A percentile compares a stretch with the other conserved stretches of the same genome.
Conservation (phyloP, 2,888 invertebrate species). For the Synergus laeviventris region DNA sequence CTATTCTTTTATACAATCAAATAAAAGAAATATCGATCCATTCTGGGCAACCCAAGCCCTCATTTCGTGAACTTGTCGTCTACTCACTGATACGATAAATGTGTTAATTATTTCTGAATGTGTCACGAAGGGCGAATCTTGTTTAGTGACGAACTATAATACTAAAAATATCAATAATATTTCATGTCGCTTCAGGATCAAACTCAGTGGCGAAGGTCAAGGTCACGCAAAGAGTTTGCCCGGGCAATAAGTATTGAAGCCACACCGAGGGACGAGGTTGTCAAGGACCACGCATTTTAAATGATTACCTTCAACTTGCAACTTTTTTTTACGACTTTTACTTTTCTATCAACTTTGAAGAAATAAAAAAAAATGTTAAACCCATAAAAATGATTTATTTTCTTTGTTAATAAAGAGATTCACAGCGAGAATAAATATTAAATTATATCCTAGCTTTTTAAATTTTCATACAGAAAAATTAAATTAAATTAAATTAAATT, state of each 20-base stretch:
- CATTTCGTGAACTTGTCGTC: not conserved
- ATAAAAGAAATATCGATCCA: not conserved
- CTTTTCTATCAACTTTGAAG: not conserved
- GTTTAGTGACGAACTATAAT: not conserved
- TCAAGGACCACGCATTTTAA: constrained; percentile 2
- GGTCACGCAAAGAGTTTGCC: constrained; percentile 20
- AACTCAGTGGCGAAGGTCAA: constrained; percentile 26
- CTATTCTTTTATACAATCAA: not conserved
- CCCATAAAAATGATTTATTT: not conserved
- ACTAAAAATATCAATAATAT: not conserved
- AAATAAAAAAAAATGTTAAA: not conserved
- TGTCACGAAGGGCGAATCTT: not conserved
- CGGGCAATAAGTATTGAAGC: constrained; percentile 24
- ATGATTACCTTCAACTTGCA: constrained; percentile 11
- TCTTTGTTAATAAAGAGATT: not conserved
- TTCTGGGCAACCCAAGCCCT: not conserved
- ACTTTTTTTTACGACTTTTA: not conserved
- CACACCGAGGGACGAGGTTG: not conserved
- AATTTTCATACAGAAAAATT: not conserved
- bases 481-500: no score
- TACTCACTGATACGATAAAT: not conserved
- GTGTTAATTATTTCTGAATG: not conserved
- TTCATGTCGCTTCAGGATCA: not conserved
- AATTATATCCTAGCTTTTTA: not conserved
- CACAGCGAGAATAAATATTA: not conserved